Evolutionary conservation across 1,140 invertebrate species (phyloP), one percentile per base, ranked within the genome.

Genomic region (Zophobas atratus): DNA sequence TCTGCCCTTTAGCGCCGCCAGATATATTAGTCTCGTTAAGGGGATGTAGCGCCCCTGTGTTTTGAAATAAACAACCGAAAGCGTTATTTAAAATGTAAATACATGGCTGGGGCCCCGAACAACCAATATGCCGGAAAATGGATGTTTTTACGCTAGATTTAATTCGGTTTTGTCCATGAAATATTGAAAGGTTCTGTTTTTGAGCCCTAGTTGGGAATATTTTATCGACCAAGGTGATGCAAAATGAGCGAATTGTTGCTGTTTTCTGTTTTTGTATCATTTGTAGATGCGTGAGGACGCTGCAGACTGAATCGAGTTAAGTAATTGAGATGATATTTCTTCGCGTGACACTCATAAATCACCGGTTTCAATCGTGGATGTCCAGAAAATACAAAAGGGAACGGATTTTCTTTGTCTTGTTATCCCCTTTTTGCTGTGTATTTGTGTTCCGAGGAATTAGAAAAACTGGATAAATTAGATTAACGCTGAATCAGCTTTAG

Each of bases 241-340:
- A 5, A 51, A 51, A n/a, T 51, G 20, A 20, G 1, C 63, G n/a
- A 41, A 0, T 34, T 39, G 63, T 5, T 20, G 20, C 20, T 20
- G 20, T 51, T 51, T 51, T 4, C 49, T 6, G 34, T 3, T n/a
- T 53, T 72, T 51, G 53, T 53, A 55, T 55, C 35, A 73, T 73
- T 73, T 73, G 55, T 73, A 48, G 71, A 53, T 34, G 39, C 43
- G 38, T 67, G 39, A 6, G 6, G 20, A 20, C 6, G 35, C 5
- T 38, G 2, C 6, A 2, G 2, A 20, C 43, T 5, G 51, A 76
- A 72, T 55, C 49, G 57, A 76, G 57, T 36, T 53, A 34, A 43
- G 71, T 77, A 80, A 80, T 80, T 77, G 76, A 80, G 79, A 80
- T 80, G 76, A 80, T 80, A 77, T 77, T 73, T 74, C 79, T 73